phyloP scores from a whole-genome alignment of 2,888 invertebrate species.

The Cantharis lateralis region DNA sequence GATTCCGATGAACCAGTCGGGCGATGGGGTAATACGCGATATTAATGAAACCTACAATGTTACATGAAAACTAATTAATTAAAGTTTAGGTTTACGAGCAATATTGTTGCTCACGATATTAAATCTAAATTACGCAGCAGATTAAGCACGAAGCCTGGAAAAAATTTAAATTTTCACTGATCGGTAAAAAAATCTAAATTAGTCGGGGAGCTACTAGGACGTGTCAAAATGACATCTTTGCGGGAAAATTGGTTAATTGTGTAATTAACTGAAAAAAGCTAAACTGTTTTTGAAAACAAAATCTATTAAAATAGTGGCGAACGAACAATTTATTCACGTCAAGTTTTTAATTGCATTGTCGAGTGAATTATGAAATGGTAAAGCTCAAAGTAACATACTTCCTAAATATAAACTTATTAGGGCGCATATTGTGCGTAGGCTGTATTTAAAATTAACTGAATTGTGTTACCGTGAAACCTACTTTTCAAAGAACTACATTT shows the following conservation, averaged over 20 bases:
- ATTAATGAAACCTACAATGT: conserved; percentile 80
- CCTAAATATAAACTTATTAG: not conserved
- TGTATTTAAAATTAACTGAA: not conserved
- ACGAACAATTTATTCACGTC: not conserved
- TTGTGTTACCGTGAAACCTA: not conserved
- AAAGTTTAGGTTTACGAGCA: not conserved
- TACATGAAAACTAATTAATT: not conserved
- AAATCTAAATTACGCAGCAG: not conserved
- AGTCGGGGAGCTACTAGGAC: not conserved
- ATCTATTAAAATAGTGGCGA: not conserved
- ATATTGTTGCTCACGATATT: not conserved
- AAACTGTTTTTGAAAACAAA: not conserved
- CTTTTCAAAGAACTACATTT: not conserved
- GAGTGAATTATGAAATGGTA: not conserved
- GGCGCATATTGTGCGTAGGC: not conserved
- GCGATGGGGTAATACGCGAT: conserved; percentile 89
- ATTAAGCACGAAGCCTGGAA: not conserved
- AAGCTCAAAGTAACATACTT: not conserved
- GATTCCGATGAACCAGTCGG: conserved; percentile 94
- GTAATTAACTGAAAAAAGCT: not conserved
- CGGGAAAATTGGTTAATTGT: not conserved
- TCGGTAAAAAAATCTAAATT: not conserved
- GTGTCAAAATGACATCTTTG: not conserved
- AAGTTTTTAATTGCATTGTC: not conserved
- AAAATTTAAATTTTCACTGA: not conserved